Percentiles rank a stretch among this genome's conserved stretches.
Conservation (phyloP, 1,140 invertebrate species). For the Platyscapa corneri region DNA sequence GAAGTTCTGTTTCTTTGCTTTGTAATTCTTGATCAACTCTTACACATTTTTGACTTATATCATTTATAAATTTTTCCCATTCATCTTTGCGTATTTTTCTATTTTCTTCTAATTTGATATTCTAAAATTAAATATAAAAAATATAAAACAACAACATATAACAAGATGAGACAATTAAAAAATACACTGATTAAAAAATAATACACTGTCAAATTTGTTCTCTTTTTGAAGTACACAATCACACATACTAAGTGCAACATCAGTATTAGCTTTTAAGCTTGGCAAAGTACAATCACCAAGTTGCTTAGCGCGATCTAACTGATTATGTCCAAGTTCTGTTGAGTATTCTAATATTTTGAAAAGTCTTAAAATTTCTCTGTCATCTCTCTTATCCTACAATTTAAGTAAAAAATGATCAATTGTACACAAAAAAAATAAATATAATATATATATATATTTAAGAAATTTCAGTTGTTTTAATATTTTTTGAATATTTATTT, state of each 20-base stretch:
- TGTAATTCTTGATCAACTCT: constrained; percentile 85
- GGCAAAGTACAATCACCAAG: constrained; percentile 78
- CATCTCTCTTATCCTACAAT: constrained; percentile 82
- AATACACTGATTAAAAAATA: constrained; percentile 68
- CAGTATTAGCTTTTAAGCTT: constrained; percentile 79
- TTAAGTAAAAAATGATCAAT: not conserved
- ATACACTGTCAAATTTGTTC: constrained; percentile 74
- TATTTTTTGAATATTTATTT: no score
- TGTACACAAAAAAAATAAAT: not conserved
- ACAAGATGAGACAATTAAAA: not conserved
- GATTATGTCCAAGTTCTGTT: constrained; percentile 84
- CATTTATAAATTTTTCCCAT: constrained; percentile 84
- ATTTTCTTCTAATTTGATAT: constrained; percentile 75
- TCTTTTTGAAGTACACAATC: constrained; percentile 76
- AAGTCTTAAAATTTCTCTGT: constrained; percentile 85
- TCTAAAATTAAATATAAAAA: constrained; percentile 65
- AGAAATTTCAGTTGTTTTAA: not conserved
- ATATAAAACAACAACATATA: not conserved
- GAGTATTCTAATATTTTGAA: constrained; percentile 85
- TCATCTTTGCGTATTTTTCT: constrained; percentile 78
- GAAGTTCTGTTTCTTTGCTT: constrained; percentile 85
- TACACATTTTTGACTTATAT: constrained; percentile 83
- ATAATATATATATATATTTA: not conserved
- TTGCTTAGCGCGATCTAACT: constrained; percentile 79
- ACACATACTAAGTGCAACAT: constrained; percentile 79